Evolutionary conservation across 2,888 invertebrate genomes (phyloP), one percentile per base, ranked within the genome.

Genomic region (Frankliniella fusca): DNA sequence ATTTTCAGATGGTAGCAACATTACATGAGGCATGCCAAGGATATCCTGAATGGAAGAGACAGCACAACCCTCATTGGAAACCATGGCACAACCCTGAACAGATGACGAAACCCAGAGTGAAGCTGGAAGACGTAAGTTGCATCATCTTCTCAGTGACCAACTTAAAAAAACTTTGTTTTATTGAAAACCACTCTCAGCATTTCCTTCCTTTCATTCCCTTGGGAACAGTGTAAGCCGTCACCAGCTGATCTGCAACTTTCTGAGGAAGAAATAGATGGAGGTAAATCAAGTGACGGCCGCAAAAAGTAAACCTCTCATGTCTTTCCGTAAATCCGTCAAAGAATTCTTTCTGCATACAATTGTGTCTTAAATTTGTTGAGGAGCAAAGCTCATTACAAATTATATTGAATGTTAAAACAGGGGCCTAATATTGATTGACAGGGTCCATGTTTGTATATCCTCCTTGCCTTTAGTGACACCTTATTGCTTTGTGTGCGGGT

Each of bases 41-140:
- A 48, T 97, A 97, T 88, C 91, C 92, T 15, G 90, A 89, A 20
- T 97, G 97, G 97, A 97, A 97, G 88, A 89, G 89, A n/a, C 92
- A 93, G 50, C 91, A 93, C 86, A 91, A 93, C 86, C 94, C 95
- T 0, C 90, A 92, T 86, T 91, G 91, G 86, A 97, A 96, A 87
- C 97, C 97, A 0, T 97, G 97, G 97, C 90, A 94, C 83, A 92
- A 92, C 87, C 96, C 97, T 0, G 96, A 97, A 86, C 95, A 97
- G 88, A 93, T 95, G 84, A 90, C 90, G 1, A 90, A 94, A 0
- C 93, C 93, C 9, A 90, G 94, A 87, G 93, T 95, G 86, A 90
- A 91, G 83, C 87, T 93, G 80, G 90, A 90, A 84, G 94, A 95
- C 87, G 94, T 94, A 88, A 91, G 92, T 90, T 65, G 38, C 38